Base-by-base conservation (phyloP, 2,113 vertebrate species). In the Rhinolophus ferrumequinum region DNA sequence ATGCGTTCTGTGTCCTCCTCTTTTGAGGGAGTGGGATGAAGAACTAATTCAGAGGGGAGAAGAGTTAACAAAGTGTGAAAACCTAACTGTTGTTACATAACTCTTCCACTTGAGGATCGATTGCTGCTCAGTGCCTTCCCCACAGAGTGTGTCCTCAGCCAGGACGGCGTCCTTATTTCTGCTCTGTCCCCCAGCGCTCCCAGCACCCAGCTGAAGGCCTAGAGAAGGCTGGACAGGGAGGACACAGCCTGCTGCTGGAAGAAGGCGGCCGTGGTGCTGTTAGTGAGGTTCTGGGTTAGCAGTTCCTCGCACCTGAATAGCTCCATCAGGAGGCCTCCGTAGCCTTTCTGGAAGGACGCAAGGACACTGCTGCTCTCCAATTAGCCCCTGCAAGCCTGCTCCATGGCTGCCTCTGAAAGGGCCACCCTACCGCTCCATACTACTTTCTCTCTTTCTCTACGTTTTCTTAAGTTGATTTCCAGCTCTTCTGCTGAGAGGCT, bases 241-340 rank as follows among this genome's bases (percentile, higher is more conserved):
- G 28, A 38, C 73, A 38, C 24, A 80, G 16, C 22, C 79, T 47
- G 7, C 72, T 90, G 67, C 47, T 33, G 50, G 22, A 7, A 26
- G 6, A 6, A 35, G 64, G 86, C 0, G 0, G n/a, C n/a, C 4
- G 11, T 2, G 2, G 30, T 13, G 13, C 16, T 19, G 8, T 56
- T 28, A 1, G 2, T 70, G 35, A 19, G 26, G 38, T 64, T 47
- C 54, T 56, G 38, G 19, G 54, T n/a, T 33, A 47, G 30, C 21
- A 18, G 28, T 22, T 60, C 41, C n/a, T 81, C 3, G 47, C 44
- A 50, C 38, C 58, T 69, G 67, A 72, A 28, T 3, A 64, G 60
- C 19, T 4, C 22, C 41, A 2, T 54, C 70, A 21, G 82, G 76
- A 80, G 19, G 26, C n/a, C 3, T 33, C 30, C 1, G 1, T 2